These are phyloP conservation scores for Clavelina lepadiformis DNA, from an alignment of 23 tunicate species.

Conservation along the genomic window DNA sequence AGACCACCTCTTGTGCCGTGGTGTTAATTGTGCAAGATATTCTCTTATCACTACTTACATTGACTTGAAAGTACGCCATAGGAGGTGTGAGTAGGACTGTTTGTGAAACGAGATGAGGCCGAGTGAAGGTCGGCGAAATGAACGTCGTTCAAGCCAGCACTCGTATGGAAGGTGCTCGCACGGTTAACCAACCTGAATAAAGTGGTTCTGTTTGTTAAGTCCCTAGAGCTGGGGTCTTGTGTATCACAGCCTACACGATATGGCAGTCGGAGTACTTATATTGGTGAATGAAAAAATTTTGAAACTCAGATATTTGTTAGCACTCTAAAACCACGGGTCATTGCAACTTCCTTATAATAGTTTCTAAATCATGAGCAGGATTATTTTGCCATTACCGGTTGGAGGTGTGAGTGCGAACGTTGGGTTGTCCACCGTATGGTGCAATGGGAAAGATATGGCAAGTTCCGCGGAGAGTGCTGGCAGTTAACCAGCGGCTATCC, in stretches of 20 bases:
- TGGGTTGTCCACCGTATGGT: slow-evolving; percentile 88
- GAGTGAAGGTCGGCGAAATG: slow-evolving; percentile 35
- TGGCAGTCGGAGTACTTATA: too few species aligned
- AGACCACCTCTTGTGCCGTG: neutral
- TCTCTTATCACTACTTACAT: slow-evolving; percentile 17
- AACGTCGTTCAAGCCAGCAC: slow-evolving; percentile 89
- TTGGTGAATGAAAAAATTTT: too few species aligned
- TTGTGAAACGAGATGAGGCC: slow-evolving; percentile 18
- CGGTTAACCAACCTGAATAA: slow-evolving; percentile 60
- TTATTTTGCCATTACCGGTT: slow-evolving; percentile 32
- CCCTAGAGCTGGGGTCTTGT: too few species aligned
- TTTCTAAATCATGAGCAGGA: neutral
- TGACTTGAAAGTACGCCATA: slow-evolving; percentile 53
- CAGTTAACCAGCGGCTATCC: slow-evolving; percentile 91
- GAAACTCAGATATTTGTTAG: too few species aligned
- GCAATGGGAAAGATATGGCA: slow-evolving; percentile 87
- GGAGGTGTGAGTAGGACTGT: slow-evolving; percentile 17
- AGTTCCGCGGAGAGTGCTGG: slow-evolving; percentile 87
- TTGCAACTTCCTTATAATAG: neutral
- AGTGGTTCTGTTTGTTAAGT: too few species aligned
- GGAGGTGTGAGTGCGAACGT: slow-evolving; percentile 77
- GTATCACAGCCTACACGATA: too few species aligned
- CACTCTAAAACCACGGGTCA: too few species aligned
- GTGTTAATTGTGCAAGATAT: neutral
- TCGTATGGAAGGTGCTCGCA: slow-evolving; percentile 70